Evolutionary conservation across 2,888 invertebrate species (phyloP).

Genomic region (Clusia tigrina): DNA sequence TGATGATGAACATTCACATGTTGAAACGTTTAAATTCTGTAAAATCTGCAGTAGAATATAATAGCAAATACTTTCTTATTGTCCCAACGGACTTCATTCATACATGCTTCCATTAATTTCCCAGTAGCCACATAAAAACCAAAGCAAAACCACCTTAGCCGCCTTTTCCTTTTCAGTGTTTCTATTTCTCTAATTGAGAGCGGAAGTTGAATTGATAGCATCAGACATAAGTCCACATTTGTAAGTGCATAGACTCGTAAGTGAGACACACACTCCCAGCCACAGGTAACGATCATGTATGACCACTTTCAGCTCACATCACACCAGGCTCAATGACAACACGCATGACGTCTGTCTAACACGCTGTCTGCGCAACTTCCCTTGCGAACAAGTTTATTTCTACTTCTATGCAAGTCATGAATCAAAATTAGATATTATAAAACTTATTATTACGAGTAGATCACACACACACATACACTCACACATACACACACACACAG

Average conservation of each 20-base stretch:
- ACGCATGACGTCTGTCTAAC: background rate
- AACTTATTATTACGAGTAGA: background rate
- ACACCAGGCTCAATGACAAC: background rate
- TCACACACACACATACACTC: slow-evolving; percentile 1
- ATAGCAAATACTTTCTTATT: too few species aligned
- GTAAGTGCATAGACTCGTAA: slow-evolving; percentile 12
- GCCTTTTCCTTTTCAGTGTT: too few species aligned
- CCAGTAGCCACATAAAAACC: too few species aligned
- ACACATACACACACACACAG: background rate
- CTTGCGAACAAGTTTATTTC: slow-evolving; percentile 46
- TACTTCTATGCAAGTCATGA: background rate
- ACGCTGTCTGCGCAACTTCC: slow-evolving; percentile 46
- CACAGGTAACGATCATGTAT: slow-evolving; percentile 35
- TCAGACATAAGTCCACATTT: background rate
- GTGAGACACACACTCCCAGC: background rate
- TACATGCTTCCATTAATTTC: too few species aligned
- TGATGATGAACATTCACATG: too few species aligned
- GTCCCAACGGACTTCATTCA: too few species aligned
- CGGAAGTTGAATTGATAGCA: background rate
- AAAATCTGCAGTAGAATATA: too few species aligned
- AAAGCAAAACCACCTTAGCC: too few species aligned
- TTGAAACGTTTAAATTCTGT: too few species aligned
- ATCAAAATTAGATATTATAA: background rate
- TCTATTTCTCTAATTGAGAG: too few species aligned
- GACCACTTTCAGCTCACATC: background rate